These are phyloP conservation scores for Ashinkailepas kermadecensis DNA, from an alignment of 2,888 invertebrate genomes.

Conservation along the genomic window DNA sequence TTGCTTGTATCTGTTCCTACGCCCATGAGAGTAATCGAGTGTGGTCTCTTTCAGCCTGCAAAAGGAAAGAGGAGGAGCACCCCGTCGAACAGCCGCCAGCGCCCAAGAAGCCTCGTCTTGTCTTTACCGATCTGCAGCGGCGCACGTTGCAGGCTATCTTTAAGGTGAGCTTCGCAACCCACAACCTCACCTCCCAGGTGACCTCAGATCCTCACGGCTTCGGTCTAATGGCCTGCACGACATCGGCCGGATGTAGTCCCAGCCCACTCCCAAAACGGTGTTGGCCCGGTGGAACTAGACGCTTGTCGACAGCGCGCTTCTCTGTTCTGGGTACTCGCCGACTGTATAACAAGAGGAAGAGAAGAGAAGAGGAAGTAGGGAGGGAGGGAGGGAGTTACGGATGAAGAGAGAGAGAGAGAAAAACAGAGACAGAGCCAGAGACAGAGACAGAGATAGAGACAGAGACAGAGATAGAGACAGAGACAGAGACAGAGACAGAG, in stretches of 20 bases:
- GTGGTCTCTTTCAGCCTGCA: slow-evolving; percentile 60
- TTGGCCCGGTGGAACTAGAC: too few relatives aligned
- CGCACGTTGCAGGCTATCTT: slow-evolving; percentile 99
- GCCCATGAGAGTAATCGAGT: too few relatives aligned
- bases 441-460: too few relatives aligned
- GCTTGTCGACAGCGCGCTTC: too few relatives aligned
- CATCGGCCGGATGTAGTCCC: too few relatives aligned
- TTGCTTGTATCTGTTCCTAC: too few relatives aligned
- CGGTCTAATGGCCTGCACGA: too few relatives aligned
- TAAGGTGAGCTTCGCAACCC: slow-evolving; percentile 59
- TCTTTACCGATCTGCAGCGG: slow-evolving; percentile 99
- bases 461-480: too few relatives aligned
- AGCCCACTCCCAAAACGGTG: too few relatives aligned
- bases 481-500: not conserved
- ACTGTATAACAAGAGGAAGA: too few relatives aligned
- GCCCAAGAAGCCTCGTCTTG: slow-evolving; percentile 98
- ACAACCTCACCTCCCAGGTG: not conserved
- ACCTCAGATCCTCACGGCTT: not conserved
- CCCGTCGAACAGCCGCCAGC: slow-evolving; percentile 64
- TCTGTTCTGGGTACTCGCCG: too few relatives aligned
- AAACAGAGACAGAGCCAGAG: too few relatives aligned
- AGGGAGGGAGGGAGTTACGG: not conserved
- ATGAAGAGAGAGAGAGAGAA: not conserved
- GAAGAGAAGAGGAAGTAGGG: not conserved
- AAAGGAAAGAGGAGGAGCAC: slow-evolving; percentile 86